Base-by-base conservation (phyloP, 2,797 vertebrate species). In the Bovichtus variegatus region DNA sequence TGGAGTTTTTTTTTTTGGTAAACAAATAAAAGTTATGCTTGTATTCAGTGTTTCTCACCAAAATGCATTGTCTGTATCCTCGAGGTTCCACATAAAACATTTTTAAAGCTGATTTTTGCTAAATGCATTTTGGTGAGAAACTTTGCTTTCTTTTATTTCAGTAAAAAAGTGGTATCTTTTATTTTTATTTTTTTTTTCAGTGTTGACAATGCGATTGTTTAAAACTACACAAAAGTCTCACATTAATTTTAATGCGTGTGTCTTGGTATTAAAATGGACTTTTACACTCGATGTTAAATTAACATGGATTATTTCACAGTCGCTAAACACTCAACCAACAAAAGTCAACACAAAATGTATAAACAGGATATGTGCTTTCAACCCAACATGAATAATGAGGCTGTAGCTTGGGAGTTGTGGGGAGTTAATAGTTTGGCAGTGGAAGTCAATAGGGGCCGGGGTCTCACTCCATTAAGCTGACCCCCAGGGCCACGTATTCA, bases 381-480 rank as follows among this genome's bases (percentile, higher is more conserved):
- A 77, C 64, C 85, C 60, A 92, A 89, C 94, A 96, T 97, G 97
- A 97, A 97, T 97, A 97, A 98, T 97, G 97, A 97, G 96, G 93
- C 94, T 92, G 91, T 90, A 94, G 95, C 96, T 91, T 77, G 88
- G 93, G 93, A 94, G 95, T 96, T 97, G 96, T 96, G 96, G 96
- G 97, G 96, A 98, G 97, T 98, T 98, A 97, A 98, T 98, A 97
- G 97, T 97, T 96, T 96, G 95, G 95, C 82, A 94, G 94, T 96
- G 95, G 96, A 92, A 97, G 96, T 99, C 96, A 98, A 98, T 98
- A 97, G 97, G 96, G 95, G 95, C 96, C 94, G 94, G 95, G 97
- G 95, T 97, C 96, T 94, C 96, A 99, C 97, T 98, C 97, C 97
- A 99, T 99, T 99, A 99, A 99, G 96, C 96, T 98, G 97, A 99